Conservation (phyloP, 2,113 vertebrate species). For the Rattus rattus region DNA sequence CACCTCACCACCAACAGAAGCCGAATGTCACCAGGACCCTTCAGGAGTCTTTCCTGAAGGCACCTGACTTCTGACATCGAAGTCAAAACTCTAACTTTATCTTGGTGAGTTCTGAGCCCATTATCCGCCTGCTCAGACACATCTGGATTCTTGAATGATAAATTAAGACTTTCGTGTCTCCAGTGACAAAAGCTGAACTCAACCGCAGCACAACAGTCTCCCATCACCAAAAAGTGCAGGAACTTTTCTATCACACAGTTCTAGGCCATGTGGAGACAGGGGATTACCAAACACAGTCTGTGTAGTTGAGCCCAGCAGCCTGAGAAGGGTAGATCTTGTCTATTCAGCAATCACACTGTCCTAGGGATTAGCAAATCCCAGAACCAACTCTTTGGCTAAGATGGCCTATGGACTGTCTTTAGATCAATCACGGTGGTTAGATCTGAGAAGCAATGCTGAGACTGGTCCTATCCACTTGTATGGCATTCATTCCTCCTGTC, state of each 20-base stretch:
- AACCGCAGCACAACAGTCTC: constrained; percentile 2
- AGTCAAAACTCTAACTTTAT: constrained; percentile 38
- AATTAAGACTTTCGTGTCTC: constrained; percentile 37
- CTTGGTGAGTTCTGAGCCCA: constrained; percentile 48
- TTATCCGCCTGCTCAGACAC: constrained; percentile 55
- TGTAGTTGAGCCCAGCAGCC: background rate
- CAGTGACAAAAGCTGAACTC: constrained; percentile 49
- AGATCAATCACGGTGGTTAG: background rate
- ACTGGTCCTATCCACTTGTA: background rate
- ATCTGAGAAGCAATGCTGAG: background rate
- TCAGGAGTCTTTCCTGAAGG: background rate
- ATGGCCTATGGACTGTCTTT: background rate
- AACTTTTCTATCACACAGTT: background rate
- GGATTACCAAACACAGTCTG: background rate
- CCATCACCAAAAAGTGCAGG: background rate
- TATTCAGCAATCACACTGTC: background rate
- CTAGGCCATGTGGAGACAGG: background rate
- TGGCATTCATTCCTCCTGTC: background rate
- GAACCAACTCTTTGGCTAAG: background rate
- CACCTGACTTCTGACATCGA: constrained; percentile 45
- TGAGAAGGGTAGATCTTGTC: background rate
- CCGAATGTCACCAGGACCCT: background rate
- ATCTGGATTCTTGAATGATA: constrained; percentile 53
- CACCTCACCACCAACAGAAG: background rate
- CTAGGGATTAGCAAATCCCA: background rate